These are phyloP conservation scores for Cossypha heuglini DNA, from an alignment of 2,797 vertebrate genomes.

Conservation along the genomic window DNA sequence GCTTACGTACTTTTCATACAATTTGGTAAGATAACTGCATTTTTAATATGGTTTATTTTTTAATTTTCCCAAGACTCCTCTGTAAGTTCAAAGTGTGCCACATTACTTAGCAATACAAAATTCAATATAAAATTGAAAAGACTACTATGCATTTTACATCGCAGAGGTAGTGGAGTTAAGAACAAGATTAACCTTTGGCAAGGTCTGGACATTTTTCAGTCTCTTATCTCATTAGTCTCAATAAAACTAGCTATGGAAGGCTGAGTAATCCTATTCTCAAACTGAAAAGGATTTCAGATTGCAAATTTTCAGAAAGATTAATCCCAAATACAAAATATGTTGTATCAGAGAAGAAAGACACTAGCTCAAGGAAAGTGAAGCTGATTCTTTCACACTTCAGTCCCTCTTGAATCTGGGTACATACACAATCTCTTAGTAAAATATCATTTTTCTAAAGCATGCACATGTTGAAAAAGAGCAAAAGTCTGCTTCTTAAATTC, in stretches of 20 bases:
- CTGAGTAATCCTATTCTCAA: background rate
- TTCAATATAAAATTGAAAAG: background rate
- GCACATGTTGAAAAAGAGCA: background rate
- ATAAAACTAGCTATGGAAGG: background rate
- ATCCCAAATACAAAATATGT: background rate
- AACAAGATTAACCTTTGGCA: background rate
- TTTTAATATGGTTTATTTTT: conserved; percentile 1
- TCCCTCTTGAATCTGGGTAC: background rate
- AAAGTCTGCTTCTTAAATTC: background rate
- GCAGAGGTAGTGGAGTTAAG: background rate
- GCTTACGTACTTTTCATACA: background rate
- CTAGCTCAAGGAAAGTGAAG: background rate
- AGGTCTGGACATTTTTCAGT: background rate
- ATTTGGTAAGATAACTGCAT: background rate
- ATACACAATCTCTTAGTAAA: background rate
- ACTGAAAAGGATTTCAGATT: background rate
- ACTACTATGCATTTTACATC: background rate
- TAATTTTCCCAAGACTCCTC: background rate
- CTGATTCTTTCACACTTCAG: background rate
- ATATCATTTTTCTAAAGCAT: background rate
- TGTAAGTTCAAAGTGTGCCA: background rate
- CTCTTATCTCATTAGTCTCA: background rate
- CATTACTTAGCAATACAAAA: background rate
- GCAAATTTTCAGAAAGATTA: background rate
- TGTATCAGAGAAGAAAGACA: background rate